These are phyloP conservation scores for Pollenia griseotomentosa DNA, from an alignment of 2,888 invertebrate genomes.

Conservation along the genomic window DNA sequence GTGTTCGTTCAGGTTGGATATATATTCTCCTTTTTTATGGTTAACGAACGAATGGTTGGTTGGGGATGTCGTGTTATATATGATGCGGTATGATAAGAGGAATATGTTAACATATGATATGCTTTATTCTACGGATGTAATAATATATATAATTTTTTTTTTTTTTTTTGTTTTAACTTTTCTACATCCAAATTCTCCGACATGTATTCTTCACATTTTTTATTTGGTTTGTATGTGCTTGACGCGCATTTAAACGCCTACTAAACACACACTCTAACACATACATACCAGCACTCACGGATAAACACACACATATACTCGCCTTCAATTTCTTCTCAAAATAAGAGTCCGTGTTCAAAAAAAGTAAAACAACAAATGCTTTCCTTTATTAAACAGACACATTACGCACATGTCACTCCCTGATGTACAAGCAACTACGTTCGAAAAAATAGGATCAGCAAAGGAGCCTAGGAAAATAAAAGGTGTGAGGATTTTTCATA, in stretches of 20 bases:
- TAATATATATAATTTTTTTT: slow-evolving; percentile 19
- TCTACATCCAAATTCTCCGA: slow-evolving; percentile 27
- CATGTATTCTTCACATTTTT: background rate
- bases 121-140: slow-evolving; percentile 29
- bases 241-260: slow-evolving; percentile 35
- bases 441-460: background rate
- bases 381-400: slow-evolving; percentile 42
- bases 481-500: slow-evolving; percentile 29
- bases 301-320: background rate
- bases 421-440: slow-evolving; percentile 8
- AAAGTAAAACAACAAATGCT: slow-evolving; percentile 37
- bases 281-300: slow-evolving; percentile 1
- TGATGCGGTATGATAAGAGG: slow-evolving; percentile 21
- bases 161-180: background rate
- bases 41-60: background rate
- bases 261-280: background rate
- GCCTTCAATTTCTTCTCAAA: slow-evolving; percentile 17
- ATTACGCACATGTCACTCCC: slow-evolving; percentile 59
- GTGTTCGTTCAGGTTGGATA: background rate
- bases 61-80: background rate
- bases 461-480: background rate
- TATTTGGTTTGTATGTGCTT: slow-evolving; percentile 8
- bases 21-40: slow-evolving; percentile 30
- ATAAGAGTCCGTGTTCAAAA: slow-evolving; percentile 23
- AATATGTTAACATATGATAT: slow-evolving; percentile 47